Conservation (phyloP, 2,888 invertebrate genomes). For the Plagodis dolabraria region DNA sequence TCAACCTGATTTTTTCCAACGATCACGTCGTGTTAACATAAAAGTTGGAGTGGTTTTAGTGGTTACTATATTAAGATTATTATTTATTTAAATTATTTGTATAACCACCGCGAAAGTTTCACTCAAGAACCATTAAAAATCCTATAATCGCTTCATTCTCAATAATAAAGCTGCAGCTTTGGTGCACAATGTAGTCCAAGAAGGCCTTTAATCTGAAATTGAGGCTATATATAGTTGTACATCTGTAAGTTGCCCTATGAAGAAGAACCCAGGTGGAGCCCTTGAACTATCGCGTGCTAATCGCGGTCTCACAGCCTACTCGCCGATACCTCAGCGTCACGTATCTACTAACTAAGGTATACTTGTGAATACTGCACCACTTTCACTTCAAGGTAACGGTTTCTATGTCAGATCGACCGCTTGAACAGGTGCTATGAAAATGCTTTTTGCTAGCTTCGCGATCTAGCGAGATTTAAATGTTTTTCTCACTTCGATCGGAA, state of each 20-base stretch:
- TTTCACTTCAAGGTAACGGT: conserved; percentile 40
- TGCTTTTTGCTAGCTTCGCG: conserved; percentile 11
- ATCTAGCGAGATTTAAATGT: no score
- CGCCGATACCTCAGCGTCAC: conserved; percentile 29
- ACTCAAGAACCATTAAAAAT: no score
- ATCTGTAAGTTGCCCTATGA: conserved; percentile 10
- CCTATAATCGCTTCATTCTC: no score
- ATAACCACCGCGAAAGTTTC: no score
- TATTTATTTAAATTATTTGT: no score
- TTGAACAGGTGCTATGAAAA: conserved; percentile 30
- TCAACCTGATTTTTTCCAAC: no score
- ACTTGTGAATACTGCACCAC: conserved; percentile 40
- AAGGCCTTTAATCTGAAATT: not conserved
- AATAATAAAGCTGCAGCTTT: no score
- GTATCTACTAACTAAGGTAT: conserved; percentile 25
- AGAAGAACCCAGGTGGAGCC: conserved; percentile 47
- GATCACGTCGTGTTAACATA: no score
- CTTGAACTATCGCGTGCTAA: conserved; percentile 78
- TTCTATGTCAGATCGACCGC: conserved; percentile 35
- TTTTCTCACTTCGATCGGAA: no score
- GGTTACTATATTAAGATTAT: no score
- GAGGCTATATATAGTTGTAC: not conserved
- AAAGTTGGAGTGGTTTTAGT: no score
- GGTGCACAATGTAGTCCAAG: not conserved
- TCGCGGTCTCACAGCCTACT: conserved; percentile 44